These are phyloP conservation scores for Ormyrus labotus DNA, from an alignment of 2,888 invertebrate species.

Conservation along the genomic window DNA sequence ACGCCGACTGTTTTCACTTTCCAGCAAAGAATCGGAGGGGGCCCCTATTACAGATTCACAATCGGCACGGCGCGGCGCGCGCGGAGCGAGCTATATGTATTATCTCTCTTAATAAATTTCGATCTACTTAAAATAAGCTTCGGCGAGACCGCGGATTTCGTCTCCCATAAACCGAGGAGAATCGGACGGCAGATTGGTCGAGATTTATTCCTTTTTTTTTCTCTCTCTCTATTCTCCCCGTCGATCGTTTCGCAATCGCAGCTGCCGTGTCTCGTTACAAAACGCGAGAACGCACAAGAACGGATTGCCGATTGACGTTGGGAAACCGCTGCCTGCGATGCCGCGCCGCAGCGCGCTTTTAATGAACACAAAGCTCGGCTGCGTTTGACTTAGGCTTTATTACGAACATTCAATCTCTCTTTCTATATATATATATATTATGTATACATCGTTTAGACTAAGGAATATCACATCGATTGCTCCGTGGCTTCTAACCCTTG, in stretches of 20 bases:
- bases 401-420: too few relatives aligned
- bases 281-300: not conserved
- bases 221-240: not conserved
- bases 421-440: not conserved
- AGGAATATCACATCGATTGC: too few relatives aligned
- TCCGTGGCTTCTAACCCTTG: not conserved
- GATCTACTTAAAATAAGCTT: conserved; percentile 26
- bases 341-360: not conserved
- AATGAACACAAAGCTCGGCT: too few relatives aligned
- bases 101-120: conserved; percentile 18
- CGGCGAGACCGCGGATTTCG: conserved; percentile 32
- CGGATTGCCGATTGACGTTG: too few relatives aligned
- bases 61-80: not conserved
- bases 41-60: conserved; percentile 30
- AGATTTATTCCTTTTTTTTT: not conserved
- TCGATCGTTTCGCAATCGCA: conserved; percentile 18
- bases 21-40: conserved; percentile 22
- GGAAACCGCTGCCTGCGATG: not conserved
- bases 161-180: conserved; percentile 34
- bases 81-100: conserved; percentile 20
- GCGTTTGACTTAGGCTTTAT: too few relatives aligned
- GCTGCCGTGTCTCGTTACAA: conserved; percentile 10
- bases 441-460: too few relatives aligned
- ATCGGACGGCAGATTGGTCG: conserved; percentile 43
- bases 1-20: conserved; percentile 53